Evolutionary conservation across 2,797 vertebrate species (phyloP).

Genomic region (Cichlasoma orientale): DNA sequence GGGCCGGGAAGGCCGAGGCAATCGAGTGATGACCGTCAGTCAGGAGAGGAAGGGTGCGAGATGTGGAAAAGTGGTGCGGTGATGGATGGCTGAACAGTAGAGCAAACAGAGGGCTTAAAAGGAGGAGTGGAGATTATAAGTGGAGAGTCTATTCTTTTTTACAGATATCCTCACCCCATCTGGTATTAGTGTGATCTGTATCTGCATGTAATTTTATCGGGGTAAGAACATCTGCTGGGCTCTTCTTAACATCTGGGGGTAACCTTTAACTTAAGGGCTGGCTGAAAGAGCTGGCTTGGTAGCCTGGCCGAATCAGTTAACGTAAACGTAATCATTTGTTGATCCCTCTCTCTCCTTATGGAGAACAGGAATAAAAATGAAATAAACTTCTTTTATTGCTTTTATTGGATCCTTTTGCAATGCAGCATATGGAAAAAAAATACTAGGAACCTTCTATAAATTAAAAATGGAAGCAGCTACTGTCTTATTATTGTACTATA

Average conservation of each 20-base stretch:
- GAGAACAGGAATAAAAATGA: not conserved
- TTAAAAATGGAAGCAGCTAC: no score
- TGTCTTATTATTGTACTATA: no score
- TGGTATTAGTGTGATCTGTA: not conserved
- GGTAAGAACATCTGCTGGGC: not conserved
- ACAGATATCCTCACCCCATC: not conserved
- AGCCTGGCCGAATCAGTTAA: not conserved
- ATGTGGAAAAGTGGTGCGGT: not conserved
- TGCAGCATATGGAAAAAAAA: no score
- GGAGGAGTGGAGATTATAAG: not conserved
- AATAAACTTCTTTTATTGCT: not conserved
- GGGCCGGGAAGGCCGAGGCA: not conserved
- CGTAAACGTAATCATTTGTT: not conserved
- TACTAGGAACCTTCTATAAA: no score
- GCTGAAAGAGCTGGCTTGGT: not conserved
- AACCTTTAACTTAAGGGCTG: not conserved
- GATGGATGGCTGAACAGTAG: conserved; percentile 10
- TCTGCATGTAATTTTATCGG: not conserved
- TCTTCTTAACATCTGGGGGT: not conserved
- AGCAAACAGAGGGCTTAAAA: not conserved
- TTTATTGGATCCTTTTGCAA: no score
- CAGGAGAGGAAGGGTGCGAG: conserved; percentile 8
- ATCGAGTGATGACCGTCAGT: conserved; percentile 16
- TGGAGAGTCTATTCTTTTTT: not conserved
- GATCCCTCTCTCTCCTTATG: not conserved